Percentiles rank a stretch among this genome's conserved stretches.
Evolutionary conservation across 2,113 vertebrate species (phyloP).

Genomic region (Aspidoscelis tigris): DNA sequence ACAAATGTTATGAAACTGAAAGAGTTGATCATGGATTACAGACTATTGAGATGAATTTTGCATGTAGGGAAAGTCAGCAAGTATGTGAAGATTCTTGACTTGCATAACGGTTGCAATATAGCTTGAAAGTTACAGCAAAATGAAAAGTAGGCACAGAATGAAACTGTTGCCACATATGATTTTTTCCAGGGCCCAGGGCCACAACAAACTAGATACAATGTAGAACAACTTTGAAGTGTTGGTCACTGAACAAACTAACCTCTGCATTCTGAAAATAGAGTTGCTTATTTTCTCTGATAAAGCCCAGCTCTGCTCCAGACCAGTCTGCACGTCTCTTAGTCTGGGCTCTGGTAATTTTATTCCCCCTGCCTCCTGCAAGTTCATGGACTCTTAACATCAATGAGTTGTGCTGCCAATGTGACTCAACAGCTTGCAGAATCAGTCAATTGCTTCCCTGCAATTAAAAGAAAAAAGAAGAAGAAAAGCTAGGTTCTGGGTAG

Average conservation of each 20-base stretch:
- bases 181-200: slow-evolving; percentile 22
- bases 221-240: slow-evolving; percentile 20
- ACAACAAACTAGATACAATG: slow-evolving; percentile 22
- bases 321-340: neutral
- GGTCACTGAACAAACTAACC: slow-evolving; percentile 19
- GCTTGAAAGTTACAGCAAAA: neutral
- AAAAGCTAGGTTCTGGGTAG: slow-evolving; percentile 9
- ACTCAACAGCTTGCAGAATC: slow-evolving; percentile 16
- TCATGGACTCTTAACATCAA: neutral
- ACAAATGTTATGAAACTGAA: neutral
- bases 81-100: slow-evolving; percentile 9
- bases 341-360: neutral
- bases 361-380: neutral
- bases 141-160: slow-evolving; percentile 11
- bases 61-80: neutral
- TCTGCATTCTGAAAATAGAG: slow-evolving; percentile 5
- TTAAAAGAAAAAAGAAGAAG: neutral
- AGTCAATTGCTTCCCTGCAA: slow-evolving; percentile 20
- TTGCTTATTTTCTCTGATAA: neutral
- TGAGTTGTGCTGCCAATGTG: slow-evolving; percentile 10
- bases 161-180: slow-evolving; percentile 13
- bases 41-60: slow-evolving; percentile 17
- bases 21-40: neutral
- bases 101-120: slow-evolving; percentile 9
- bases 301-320: neutral